These are phyloP conservation scores for Sminthurides bifidus DNA, from an alignment of 1,140 invertebrate species.

Conservation along the genomic window DNA sequence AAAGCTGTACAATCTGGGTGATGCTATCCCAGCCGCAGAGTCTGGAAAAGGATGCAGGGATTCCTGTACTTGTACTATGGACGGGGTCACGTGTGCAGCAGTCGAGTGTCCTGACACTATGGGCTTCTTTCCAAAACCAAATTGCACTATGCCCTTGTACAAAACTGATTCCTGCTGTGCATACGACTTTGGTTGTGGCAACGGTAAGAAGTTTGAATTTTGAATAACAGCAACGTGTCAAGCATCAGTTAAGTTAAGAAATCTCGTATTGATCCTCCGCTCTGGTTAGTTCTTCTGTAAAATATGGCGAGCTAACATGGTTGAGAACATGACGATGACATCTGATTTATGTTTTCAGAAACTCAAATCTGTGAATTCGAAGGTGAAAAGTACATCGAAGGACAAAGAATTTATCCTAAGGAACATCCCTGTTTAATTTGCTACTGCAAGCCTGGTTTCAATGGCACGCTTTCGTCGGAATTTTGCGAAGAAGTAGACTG, in stretches of 20 bases:
- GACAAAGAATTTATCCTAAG: slow-evolving; percentile 26
- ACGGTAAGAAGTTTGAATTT: slow-evolving; percentile 11
- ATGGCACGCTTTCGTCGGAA: slow-evolving; percentile 14
- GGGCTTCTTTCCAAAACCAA: slow-evolving; percentile 20
- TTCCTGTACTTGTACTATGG: slow-evolving; percentile 15
- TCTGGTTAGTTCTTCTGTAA: too few species aligned
- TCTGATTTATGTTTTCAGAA: too few species aligned
- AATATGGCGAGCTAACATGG: too few species aligned
- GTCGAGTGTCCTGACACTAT: slow-evolving; percentile 29
- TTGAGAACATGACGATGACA: too few species aligned
- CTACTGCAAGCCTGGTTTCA: slow-evolving; percentile 15
- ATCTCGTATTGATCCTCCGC: too few species aligned
- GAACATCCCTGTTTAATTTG: slow-evolving; percentile 20
- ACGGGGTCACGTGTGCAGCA: slow-evolving; percentile 25
- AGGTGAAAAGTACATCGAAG: slow-evolving; percentile 18
- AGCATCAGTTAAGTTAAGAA: too few species aligned
- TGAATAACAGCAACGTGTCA: too few species aligned
- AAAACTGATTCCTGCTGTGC: slow-evolving; percentile 25
- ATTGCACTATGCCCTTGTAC: slow-evolving; percentile 19
- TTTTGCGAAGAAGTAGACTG: slow-evolving; percentile 28
- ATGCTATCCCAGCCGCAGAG: slow-evolving; percentile 25
- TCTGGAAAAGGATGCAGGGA: slow-evolving; percentile 20
- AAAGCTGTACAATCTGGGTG: slow-evolving; percentile 25
- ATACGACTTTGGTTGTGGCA: slow-evolving; percentile 21
- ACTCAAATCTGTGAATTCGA: slow-evolving; percentile 17